Base-by-base conservation (phyloP, 2,797 vertebrate species). In the Melanogrammus aeglefinus region DNA sequence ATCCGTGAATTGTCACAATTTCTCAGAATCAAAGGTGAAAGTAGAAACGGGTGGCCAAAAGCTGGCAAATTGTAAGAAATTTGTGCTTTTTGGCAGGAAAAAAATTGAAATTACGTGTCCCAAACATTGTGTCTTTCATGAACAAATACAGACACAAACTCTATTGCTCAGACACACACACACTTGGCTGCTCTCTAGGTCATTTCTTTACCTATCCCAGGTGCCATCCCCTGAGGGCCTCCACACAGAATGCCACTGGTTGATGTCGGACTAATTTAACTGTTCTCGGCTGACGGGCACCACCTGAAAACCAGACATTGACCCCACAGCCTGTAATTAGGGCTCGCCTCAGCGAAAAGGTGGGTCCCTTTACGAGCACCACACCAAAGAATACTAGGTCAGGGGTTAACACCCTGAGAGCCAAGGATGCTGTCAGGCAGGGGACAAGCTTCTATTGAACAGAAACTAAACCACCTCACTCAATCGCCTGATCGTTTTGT, bases 281-380 rank as follows among this genome's bases (percentile, higher is more conserved):
- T 63, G 18, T 24, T 63, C 57, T 24, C 57, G 7, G 21, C 7
- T 24, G 57, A 24, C n/a, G 10, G 27, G 72, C 44, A 77, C 83
- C 84, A 88, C 79, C 80, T 89, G 84, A 85, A 88, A 93, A 84
- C 31, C 86, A 84, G 83, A 84, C 24, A 8, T 35, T 31, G 73
- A 72, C 75, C 6, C 51, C 9, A 13, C 66, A 35, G 75, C 77
- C 84, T 88, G 78, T 89, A 78, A 91, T 91, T 86, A 88, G 31
- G 27, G 69, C 33, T 10, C 66, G 44, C 24, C 38, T 8, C 14
- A 27, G 8, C 6, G 6, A 39, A 33, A 18, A 4, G 24, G 73
- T 8, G 0, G 21, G 33, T 79, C 35, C 76, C 16, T 72, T 76
- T 1, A 72, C 21, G 18, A 57, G 72, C 35, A 39, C 31, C 29